Conservation (phyloP, 2,888 invertebrate genomes). For the Lobophora halterata region DNA sequence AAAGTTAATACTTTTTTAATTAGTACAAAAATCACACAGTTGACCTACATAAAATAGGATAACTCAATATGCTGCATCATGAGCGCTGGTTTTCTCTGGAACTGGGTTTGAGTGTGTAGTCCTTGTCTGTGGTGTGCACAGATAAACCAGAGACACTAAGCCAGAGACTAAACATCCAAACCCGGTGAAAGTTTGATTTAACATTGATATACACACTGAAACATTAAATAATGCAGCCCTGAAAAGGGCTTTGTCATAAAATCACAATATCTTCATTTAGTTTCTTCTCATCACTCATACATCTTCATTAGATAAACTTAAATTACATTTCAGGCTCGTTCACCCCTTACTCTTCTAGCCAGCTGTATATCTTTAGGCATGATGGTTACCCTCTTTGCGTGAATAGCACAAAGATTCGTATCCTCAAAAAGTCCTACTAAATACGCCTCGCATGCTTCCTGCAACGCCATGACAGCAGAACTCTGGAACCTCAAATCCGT, state of each 20-base stretch:
- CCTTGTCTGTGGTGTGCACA: too few species aligned
- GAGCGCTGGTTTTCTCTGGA: too few species aligned
- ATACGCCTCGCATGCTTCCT: slow-evolving; percentile 82
- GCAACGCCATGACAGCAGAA: slow-evolving; percentile 85
- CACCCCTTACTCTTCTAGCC: slow-evolving; percentile 61
- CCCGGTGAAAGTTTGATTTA: not conserved
- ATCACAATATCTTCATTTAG: slow-evolving; percentile 32
- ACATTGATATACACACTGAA: slow-evolving; percentile 23
- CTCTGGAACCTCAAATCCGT: slow-evolving; percentile 86
- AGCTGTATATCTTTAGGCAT: slow-evolving; percentile 69
- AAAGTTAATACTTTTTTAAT: too few species aligned
- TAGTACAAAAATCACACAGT: too few species aligned
- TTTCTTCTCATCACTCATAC: too few species aligned
- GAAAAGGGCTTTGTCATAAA: slow-evolving; percentile 72
- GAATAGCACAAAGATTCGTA: slow-evolving; percentile 89
- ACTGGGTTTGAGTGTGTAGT: too few species aligned
- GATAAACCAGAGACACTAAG: too few species aligned
- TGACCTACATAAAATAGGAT: too few species aligned
- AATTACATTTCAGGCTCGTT: slow-evolving; percentile 42
- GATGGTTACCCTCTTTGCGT: slow-evolving; percentile 76
- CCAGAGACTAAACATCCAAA: too few species aligned
- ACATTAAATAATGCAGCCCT: slow-evolving; percentile 54
- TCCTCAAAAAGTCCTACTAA: slow-evolving; percentile 87
- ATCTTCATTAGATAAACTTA: too few species aligned
- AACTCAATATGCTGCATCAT: too few species aligned